These are phyloP conservation scores for Leucoraja ocellata DNA, from an alignment of 2,797 vertebrate species.

Conservation along the genomic window DNA sequence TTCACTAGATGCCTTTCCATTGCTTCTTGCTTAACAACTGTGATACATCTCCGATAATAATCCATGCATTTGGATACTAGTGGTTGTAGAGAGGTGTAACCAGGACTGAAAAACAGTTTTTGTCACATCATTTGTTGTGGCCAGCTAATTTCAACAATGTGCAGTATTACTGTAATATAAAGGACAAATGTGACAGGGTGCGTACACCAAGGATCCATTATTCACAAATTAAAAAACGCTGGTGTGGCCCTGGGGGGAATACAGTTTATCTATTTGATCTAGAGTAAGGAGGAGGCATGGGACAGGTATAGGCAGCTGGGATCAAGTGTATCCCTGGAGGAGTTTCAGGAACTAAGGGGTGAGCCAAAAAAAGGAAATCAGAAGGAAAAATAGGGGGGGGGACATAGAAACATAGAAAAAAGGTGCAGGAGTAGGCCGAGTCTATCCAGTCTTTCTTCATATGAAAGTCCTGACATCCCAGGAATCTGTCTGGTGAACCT, in stretches of 20 bases:
- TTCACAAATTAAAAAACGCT: not conserved
- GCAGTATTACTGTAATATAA: not conserved
- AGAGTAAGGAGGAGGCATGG: too few species aligned
- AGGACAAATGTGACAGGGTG: not conserved
- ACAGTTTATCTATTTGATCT: not conserved
- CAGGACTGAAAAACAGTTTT: not conserved
- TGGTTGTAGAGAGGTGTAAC: not conserved
- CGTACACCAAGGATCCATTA: not conserved
- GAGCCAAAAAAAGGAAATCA: too few species aligned
- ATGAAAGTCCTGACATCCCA: too few species aligned
- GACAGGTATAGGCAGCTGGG: too few species aligned
- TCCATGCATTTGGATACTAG: too few species aligned
- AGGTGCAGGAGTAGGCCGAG: too few species aligned
- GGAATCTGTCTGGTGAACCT: too few species aligned
- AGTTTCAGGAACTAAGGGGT: too few species aligned
- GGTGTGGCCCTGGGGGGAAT: not conserved
- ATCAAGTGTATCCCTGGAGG: too few species aligned
- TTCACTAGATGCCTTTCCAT: not conserved
- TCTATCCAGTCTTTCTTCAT: too few species aligned
- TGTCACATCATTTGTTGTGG: not conserved
- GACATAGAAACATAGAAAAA: too few species aligned
- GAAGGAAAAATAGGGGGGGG: too few species aligned
- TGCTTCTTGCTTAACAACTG: not conserved
- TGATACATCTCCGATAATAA: not conserved
- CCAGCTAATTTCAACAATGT: not conserved